Percentiles rank a stretch among this genome's conserved stretches.
Evolutionary conservation across 2,888 invertebrate genomes (phyloP).

Genomic region (Ceratothoa steindachneri): DNA sequence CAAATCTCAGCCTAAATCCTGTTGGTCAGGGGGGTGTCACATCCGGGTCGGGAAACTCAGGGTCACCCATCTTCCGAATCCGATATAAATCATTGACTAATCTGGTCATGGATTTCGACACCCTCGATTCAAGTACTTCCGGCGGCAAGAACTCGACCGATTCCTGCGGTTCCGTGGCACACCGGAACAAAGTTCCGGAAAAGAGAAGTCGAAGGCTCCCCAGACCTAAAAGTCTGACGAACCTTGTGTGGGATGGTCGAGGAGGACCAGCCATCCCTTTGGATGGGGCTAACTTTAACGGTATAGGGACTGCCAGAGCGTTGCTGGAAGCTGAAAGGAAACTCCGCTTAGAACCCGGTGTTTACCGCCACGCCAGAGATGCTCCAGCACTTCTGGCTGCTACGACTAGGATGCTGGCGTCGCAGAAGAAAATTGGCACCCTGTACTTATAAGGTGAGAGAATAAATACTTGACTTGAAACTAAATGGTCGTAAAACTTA

Average conservation of each 20-base stretch:
- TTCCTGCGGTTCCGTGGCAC: conserved; percentile 58
- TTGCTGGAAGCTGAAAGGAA: conserved; percentile 40
- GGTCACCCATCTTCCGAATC: conserved; percentile 72
- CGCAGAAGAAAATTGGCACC: conserved; percentile 60
- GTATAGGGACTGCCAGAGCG: conserved; percentile 26
- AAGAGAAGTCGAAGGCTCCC: conserved; percentile 71
- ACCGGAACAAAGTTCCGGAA: conserved; percentile 63
- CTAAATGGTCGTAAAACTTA: no score
- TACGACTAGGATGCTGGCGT: conserved; percentile 58
- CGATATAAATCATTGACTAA: conserved; percentile 58
- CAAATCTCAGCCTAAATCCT: conserved; percentile 51
- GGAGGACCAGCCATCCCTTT: conserved; percentile 46
- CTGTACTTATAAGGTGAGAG: conserved; percentile 57
- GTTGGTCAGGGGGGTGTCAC: conserved; percentile 1
- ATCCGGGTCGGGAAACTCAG: conserved; percentile 51
- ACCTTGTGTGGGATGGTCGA: conserved; percentile 61
- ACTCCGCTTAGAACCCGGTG: conserved; percentile 53
- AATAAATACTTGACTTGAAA: no score
- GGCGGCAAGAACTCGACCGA: conserved; percentile 81
- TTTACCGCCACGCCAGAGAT: conserved; percentile 58
- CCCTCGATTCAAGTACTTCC: conserved; percentile 83
- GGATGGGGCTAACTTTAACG: conserved; percentile 52
- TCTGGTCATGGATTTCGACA: conserved; percentile 65
- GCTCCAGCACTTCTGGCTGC: conserved; percentile 56
- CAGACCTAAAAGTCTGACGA: conserved; percentile 78